Percentiles rank a stretch among this genome's conserved stretches.
phyloP scores from a whole-genome alignment of 2,888 invertebrate species.

The Cheilosia urbana region DNA sequence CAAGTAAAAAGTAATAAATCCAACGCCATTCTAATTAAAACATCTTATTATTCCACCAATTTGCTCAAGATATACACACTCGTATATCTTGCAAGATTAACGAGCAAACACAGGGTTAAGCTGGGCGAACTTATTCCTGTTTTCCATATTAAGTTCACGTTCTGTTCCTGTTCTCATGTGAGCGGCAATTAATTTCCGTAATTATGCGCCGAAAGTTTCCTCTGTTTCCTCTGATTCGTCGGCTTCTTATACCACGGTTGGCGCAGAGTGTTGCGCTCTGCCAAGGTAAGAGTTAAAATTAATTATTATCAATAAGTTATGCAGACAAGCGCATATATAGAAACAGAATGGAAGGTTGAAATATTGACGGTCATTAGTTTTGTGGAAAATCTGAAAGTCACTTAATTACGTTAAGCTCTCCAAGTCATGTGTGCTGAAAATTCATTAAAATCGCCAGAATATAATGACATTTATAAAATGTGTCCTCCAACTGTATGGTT shows the following conservation, averaged over 20 bases:
- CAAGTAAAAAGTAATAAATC: constrained; percentile 1
- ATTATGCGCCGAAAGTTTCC: constrained; percentile 52
- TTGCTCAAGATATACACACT: constrained; percentile 1
- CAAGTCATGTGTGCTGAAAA: constrained; percentile 14
- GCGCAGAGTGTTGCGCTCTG: not conserved
- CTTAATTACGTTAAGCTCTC: constrained; percentile 11
- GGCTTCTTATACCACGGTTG: not conserved
- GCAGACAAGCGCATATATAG: constrained; percentile 10
- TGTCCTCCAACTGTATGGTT: not conserved
- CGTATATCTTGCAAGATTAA: constrained; percentile 22
- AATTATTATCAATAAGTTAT: constrained; percentile 59
- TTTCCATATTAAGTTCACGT: constrained; percentile 7
- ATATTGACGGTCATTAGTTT: constrained; percentile 34
- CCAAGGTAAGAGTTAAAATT: constrained; percentile 55
- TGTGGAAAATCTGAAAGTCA: constrained; percentile 29
- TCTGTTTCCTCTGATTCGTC: not conserved
- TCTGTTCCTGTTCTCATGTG: constrained; percentile 21
- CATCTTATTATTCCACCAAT: constrained; percentile 24
- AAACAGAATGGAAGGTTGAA: constrained; percentile 3
- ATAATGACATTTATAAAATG: not conserved
- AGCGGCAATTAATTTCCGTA: constrained; percentile 58
- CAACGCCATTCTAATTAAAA: constrained; percentile 13
- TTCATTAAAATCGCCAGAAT: constrained; percentile 17
- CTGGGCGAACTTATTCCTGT: constrained; percentile 15
- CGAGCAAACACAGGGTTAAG: constrained; percentile 29